These are phyloP conservation scores for Epistrophe eligans DNA, from an alignment of 2,888 invertebrate genomes.

Conservation along the genomic window DNA sequence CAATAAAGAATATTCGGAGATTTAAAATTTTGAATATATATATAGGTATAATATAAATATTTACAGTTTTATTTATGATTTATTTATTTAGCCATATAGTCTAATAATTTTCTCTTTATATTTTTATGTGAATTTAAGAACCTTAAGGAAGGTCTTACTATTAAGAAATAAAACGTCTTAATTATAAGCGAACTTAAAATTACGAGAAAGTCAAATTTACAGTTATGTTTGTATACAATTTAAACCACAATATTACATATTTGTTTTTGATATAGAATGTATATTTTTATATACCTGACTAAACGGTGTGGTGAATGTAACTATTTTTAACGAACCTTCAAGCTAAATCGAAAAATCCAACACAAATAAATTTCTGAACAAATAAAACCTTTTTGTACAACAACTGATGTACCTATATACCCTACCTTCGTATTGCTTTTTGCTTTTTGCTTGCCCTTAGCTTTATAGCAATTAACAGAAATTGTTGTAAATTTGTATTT, in stretches of 20 bases:
- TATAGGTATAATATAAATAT: no score
- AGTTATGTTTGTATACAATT: background rate
- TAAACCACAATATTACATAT: background rate
- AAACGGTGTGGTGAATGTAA: conserved; percentile 11
- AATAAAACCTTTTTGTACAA: conserved; percentile 58
- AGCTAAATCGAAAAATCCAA: conserved; percentile 42
- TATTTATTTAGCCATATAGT: no score
- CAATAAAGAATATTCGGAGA: no score
- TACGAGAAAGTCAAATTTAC: no score
- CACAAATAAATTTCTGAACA: conserved; percentile 59
- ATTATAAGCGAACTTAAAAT: no score
- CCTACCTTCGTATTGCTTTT: conserved; percentile 26
- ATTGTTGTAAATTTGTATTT: conserved; percentile 58
- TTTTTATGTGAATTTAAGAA: no score
- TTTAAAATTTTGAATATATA: no score
- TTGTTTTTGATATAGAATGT: background rate
- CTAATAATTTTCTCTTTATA: no score
- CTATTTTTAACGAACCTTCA: conserved; percentile 63
- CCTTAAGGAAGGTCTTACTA: no score
- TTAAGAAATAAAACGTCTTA: no score
- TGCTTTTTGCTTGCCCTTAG: conserved; percentile 47
- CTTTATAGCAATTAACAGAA: conserved; percentile 70
- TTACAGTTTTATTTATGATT: no score
- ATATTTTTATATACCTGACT: background rate
- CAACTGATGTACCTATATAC: background rate